Evolutionary conservation across 2,797 vertebrate genomes (phyloP).

Genomic region (Tympanoctomys barrerae): DNA sequence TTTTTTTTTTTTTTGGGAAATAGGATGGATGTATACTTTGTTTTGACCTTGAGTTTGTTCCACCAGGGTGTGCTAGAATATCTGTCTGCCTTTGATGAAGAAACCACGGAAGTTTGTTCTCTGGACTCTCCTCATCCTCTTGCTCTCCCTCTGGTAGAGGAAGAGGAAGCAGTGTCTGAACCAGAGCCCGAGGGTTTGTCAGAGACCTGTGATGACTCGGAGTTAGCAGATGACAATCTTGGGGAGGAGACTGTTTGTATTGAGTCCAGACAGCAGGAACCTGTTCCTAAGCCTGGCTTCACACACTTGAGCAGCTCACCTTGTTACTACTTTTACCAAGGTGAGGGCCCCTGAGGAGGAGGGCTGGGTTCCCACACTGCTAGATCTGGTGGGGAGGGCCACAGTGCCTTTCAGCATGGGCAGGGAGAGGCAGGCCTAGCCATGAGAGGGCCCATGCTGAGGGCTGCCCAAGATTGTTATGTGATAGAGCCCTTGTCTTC

Average conservation of each 20-base stretch:
- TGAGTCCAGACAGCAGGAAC: constrained; percentile 81
- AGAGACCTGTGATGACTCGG: constrained; percentile 76
- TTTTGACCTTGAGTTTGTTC: constrained; percentile 74
- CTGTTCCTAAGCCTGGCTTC: constrained; percentile 74
- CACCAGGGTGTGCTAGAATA: constrained; percentile 93
- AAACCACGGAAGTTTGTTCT: constrained; percentile 87
- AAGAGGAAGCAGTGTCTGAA: constrained; percentile 85
- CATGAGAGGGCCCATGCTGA: not conserved
- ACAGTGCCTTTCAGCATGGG: not conserved
- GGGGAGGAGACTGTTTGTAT: constrained; percentile 80
- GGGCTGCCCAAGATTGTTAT: not conserved
- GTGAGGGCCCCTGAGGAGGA: constrained; percentile 85
- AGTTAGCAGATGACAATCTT: constrained; percentile 61
- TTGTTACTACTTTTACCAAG: constrained; percentile 99
- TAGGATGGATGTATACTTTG: constrained; percentile 25
- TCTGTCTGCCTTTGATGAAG: constrained; percentile 95
- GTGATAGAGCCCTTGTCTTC: constrained; percentile 61
- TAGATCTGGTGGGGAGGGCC: not conserved
- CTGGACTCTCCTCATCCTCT: constrained; percentile 83
- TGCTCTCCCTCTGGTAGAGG: constrained; percentile 87
- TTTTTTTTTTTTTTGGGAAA: not conserved
- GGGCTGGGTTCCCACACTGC: not conserved
- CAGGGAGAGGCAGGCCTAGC: not conserved
- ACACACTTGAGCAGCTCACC: constrained; percentile 90
- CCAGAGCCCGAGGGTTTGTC: constrained; percentile 81